A percentile compares a stretch with the other conserved stretches of the same genome.
These are phyloP conservation scores for Gorsachius magnificus DNA, from an alignment of 2,797 vertebrate genomes.

Conservation along the genomic window DNA sequence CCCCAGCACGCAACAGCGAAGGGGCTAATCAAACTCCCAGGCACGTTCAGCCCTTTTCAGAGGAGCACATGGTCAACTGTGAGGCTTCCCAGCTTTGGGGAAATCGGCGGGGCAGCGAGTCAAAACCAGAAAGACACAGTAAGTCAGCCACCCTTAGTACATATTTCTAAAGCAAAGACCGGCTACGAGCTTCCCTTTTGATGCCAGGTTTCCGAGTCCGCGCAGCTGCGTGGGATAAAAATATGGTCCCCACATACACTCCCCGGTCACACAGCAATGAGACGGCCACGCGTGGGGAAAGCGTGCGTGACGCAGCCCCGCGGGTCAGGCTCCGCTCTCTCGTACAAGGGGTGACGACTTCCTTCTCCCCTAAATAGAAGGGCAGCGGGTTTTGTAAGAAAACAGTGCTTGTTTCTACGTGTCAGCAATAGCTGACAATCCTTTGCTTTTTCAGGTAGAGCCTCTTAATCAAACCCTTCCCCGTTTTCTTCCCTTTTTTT, in stretches of 20 bases:
- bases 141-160: not conserved
- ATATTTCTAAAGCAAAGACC: not conserved
- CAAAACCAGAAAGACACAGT: not conserved
- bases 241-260: no score
- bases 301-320: accelerated
- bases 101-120: not conserved
- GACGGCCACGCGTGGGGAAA: not conserved
- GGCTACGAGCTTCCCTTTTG: not conserved
- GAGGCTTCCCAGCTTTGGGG: not conserved
- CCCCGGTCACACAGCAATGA: not conserved
- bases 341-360: no score
- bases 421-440: not conserved
- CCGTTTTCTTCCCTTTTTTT: not conserved
- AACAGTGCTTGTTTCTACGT: not conserved
- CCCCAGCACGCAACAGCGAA: not conserved
- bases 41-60: no score
- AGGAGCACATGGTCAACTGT: not conserved
- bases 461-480: not conserved
- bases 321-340: not conserved
- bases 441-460: not conserved
- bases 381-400: not conserved
- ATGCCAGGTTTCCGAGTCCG: not conserved
- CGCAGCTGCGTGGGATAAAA: accelerated
- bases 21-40: not conserved
- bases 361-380: not conserved